A percentile compares a stretch with the other conserved stretches of the same genome.
phyloP scores from a whole-genome alignment of 2,797 vertebrate species.

The Benthosema pterotum region DNA sequence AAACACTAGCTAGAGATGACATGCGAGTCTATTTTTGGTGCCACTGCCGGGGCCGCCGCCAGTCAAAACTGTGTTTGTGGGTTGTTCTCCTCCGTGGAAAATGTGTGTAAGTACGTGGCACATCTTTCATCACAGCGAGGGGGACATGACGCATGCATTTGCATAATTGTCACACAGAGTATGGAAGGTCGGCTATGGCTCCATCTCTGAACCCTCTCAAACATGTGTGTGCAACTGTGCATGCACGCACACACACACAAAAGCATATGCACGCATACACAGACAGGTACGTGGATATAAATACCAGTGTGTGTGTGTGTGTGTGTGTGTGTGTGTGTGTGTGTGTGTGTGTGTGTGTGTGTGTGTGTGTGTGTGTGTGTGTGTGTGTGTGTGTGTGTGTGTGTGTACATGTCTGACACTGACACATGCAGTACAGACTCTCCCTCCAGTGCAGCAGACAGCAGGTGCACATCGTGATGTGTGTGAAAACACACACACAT shows the following conservation, averaged over 20 bases:
- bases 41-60: neutral
- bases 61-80: constrained; percentile 36
- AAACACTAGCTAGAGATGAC: constrained; percentile 19
- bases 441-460: too few relatives aligned
- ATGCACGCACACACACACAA: too few relatives aligned
- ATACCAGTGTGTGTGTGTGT: too few relatives aligned
- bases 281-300: neutral
- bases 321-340: too few relatives aligned
- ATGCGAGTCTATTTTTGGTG: constrained; percentile 54
- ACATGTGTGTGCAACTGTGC: neutral
- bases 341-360: too few relatives aligned
- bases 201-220: neutral
- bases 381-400: too few relatives aligned
- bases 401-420: too few relatives aligned
- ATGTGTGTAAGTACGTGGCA: constrained; percentile 26
- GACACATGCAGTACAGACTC: too few relatives aligned
- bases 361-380: too few relatives aligned
- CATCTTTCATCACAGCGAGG: constrained; percentile 39
- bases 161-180: constrained; percentile 29
- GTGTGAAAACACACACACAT: constrained; percentile 14
- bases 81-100: constrained; percentile 33
- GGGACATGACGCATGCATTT: constrained; percentile 47
- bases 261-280: neutral
- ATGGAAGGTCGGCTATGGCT: constrained; percentile 41
- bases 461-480: neutral